Evolutionary conservation across 1,140 invertebrate genomes (phyloP).

Genomic region (Prorops nasuta): DNA sequence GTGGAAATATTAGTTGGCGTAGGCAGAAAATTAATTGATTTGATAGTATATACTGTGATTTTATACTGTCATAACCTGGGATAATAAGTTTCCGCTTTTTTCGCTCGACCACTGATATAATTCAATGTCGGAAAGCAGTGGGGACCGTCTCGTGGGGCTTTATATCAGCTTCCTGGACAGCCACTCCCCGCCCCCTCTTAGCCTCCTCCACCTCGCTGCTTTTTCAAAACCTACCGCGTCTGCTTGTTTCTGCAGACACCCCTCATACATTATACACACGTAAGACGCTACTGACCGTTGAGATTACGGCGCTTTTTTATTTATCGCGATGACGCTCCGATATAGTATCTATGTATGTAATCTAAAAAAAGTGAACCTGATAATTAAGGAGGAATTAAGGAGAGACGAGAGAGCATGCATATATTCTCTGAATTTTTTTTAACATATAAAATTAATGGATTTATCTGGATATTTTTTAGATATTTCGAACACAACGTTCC

Average conservation of each 20-base stretch:
- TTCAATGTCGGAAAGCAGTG: slow-evolving; percentile 39
- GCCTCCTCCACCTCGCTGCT: slow-evolving; percentile 1
- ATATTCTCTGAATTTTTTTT: too few relatives aligned
- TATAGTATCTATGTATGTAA: too few relatives aligned
- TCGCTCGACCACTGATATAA: slow-evolving; percentile 32
- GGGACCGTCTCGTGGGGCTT: slow-evolving; percentile 33
- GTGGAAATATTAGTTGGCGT: too few relatives aligned
- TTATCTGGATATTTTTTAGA: too few relatives aligned
- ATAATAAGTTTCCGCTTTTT: slow-evolving; percentile 42
- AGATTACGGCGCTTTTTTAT: slow-evolving; percentile 44
- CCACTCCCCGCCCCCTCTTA: slow-evolving; percentile 22
- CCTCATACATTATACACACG: slow-evolving; percentile 31
- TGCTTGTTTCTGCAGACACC: not conserved
- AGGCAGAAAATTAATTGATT: too few relatives aligned
- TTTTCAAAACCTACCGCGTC: not conserved
- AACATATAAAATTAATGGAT: too few relatives aligned
- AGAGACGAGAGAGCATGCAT: too few relatives aligned
- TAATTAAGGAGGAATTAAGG: too few relatives aligned
- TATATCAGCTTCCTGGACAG: slow-evolving; percentile 41
- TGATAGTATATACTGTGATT: too few relatives aligned
- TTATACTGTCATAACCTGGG: slow-evolving; percentile 42
- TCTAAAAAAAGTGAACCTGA: too few relatives aligned
- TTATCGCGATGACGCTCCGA: slow-evolving; percentile 30
- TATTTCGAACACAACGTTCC: too few relatives aligned
- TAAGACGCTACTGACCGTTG: slow-evolving; percentile 32